A percentile compares a stretch with the other conserved stretches of the same genome.
Evolutionary conservation across 2,113 vertebrate species (phyloP).

Genomic region (Chionis minor): DNA sequence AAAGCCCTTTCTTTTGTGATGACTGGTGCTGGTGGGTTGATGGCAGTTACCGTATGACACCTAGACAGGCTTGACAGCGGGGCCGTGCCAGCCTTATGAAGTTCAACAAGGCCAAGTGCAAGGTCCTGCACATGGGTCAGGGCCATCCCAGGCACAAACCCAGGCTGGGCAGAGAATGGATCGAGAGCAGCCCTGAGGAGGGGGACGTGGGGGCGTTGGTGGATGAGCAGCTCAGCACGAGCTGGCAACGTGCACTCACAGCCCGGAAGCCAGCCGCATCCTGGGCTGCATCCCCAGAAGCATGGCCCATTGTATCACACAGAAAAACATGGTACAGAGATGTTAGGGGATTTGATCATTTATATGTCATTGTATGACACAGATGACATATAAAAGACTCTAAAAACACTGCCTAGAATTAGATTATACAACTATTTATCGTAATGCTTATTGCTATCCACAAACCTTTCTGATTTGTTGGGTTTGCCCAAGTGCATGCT

Average conservation of each 20-base stretch:
- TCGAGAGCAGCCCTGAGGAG: not conserved
- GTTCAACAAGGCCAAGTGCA: not conserved
- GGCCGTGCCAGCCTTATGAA: not conserved
- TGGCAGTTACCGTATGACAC: not conserved
- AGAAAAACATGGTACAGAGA: not conserved
- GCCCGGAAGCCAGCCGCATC: not conserved
- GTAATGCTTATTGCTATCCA: slow-evolving; percentile 1
- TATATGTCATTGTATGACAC: not conserved
- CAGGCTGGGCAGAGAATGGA: not conserved
- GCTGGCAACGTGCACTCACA: not conserved
- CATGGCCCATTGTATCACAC: not conserved
- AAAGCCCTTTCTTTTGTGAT: not conserved
- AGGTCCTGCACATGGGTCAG: not conserved
- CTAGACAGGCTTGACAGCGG: not conserved
- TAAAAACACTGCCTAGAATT: not conserved
- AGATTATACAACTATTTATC: not conserved
- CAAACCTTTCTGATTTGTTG: slow-evolving; percentile 83
- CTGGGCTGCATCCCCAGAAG: not conserved
- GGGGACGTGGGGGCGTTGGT: not conserved
- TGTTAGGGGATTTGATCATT: not conserved
- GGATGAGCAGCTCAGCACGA: not conserved
- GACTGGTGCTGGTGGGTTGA: not conserved
- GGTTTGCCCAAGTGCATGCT: slow-evolving; percentile 73
- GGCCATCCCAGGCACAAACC: not conserved
- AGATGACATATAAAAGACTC: not conserved